These are phyloP conservation scores for Clunio marinus DNA, from an alignment of 2,888 invertebrate genomes.

Conservation along the genomic window DNA sequence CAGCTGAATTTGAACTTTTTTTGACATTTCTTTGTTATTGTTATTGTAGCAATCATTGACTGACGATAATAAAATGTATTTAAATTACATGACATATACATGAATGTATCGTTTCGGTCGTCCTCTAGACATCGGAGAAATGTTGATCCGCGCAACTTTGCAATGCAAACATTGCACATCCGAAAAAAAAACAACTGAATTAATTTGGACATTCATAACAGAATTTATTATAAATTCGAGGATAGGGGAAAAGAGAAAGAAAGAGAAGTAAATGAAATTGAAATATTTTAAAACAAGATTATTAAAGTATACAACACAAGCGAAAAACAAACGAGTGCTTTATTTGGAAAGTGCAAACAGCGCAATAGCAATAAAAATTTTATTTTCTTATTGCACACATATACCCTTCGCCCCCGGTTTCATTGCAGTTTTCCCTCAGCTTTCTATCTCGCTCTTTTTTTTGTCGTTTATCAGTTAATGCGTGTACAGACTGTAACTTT, in stretches of 20 bases:
- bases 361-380: conserved; percentile 36
- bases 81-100: conserved; percentile 34
- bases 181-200: conserved; percentile 9
- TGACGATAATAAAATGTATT: conserved; percentile 1
- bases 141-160: conserved; percentile 18
- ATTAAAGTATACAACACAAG: neutral
- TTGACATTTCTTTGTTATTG: too few species aligned
- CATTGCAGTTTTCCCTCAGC: conserved; percentile 6
- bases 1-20: neutral
- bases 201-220: too few species aligned
- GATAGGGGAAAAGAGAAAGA: neutral
- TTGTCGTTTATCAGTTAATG: neutral
- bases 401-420: conserved; percentile 1
- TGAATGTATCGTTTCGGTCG: conserved; percentile 13
- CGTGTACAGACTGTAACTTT: neutral
- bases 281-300: neutral
- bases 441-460: neutral
- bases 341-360: conserved; percentile 27
- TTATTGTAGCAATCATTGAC: neutral
- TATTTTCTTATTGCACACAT: conserved; percentile 30
- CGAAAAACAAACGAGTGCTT: neutral
- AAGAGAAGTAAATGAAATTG: neutral
- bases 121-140: neutral
- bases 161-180: conserved; percentile 33
- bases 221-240: too few species aligned